A percentile compares a stretch with the other conserved stretches of the same genome.
phyloP scores from a whole-genome alignment of 2,797 vertebrate species.

The Galagoides demidoff region DNA sequence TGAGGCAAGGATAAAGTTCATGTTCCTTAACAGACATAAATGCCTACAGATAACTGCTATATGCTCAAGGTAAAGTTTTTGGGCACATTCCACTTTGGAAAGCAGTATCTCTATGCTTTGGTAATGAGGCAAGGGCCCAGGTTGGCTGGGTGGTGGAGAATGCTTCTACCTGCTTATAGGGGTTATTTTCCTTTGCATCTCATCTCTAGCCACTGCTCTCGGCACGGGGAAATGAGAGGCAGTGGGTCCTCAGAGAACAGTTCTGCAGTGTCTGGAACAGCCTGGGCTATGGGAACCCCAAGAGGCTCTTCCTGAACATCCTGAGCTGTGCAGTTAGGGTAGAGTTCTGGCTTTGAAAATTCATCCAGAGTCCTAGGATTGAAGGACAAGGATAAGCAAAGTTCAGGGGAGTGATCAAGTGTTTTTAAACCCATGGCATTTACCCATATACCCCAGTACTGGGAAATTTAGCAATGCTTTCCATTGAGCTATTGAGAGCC shows the following conservation, averaged over 20 bases:
- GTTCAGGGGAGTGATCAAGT: not conserved
- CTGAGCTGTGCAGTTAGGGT: not conserved
- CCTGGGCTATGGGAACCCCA: not conserved
- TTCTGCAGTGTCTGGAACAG: not conserved
- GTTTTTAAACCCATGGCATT: not conserved
- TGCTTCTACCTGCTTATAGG: not conserved
- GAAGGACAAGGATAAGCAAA: not conserved
- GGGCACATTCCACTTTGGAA: not conserved
- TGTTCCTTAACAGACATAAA: not conserved
- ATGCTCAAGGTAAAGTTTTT: not conserved
- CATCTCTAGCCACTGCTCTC: no score
- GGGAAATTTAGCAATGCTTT: not conserved
- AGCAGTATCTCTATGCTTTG: not conserved
- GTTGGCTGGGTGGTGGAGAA: not conserved
- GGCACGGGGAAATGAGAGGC: not conserved
- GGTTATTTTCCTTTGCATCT: not conserved
- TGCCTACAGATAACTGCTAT: not conserved
- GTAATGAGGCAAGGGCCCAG: not conserved
- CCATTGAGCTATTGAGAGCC: not conserved
- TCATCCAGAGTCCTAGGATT: not conserved
- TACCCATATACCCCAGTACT: not conserved
- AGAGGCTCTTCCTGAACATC: not conserved
- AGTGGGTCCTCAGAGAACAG: not conserved
- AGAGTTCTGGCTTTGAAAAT: not conserved
- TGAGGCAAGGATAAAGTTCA: not conserved